phyloP scores from a whole-genome alignment of 2,797 vertebrate species.

The Melanotaenia nigrans region DNA sequence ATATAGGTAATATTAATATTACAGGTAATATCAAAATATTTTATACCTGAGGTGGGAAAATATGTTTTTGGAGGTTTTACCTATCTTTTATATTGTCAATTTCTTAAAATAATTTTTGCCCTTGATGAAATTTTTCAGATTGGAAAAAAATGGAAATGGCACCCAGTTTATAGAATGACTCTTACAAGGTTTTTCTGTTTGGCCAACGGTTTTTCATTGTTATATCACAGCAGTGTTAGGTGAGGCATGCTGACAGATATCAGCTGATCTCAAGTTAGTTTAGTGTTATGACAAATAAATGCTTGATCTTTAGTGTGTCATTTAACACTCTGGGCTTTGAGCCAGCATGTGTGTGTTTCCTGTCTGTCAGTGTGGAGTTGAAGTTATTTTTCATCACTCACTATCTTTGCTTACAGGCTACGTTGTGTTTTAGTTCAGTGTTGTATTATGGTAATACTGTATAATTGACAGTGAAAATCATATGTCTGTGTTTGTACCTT shows the following conservation, averaged over 20 bases:
- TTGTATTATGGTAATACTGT: slow-evolving; percentile 30
- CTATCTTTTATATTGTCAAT: too few species aligned
- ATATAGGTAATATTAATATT: too few species aligned
- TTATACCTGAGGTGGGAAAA: too few species aligned
- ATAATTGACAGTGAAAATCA: slow-evolving; percentile 34
- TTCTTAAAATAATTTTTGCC: too few species aligned
- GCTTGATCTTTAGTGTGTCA: slow-evolving; percentile 53
- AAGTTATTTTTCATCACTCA: slow-evolving; percentile 53
- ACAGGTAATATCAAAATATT: too few species aligned
- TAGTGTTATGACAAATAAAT: slow-evolving; percentile 57
- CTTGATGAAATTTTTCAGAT: too few species aligned
- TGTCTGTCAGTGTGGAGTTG: slow-evolving; percentile 40
- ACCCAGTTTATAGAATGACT: too few species aligned
- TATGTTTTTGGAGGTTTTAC: too few species aligned
- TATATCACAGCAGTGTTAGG: slow-evolving; percentile 2
- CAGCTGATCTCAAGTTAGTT: slow-evolving; percentile 60
- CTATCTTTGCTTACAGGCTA: slow-evolving; percentile 27
- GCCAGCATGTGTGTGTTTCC: slow-evolving; percentile 54
- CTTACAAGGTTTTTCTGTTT: neutral
- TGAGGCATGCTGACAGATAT: slow-evolving; percentile 56
- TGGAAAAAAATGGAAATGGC: too few species aligned
- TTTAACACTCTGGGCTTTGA: slow-evolving; percentile 49
- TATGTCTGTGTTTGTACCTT: slow-evolving; percentile 11
- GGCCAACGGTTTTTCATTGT: slow-evolving; percentile 21
- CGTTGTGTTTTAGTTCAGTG: slow-evolving; percentile 32